Conservation (phyloP, 1,140 invertebrate species). For the Drosophila aff. region DNA sequence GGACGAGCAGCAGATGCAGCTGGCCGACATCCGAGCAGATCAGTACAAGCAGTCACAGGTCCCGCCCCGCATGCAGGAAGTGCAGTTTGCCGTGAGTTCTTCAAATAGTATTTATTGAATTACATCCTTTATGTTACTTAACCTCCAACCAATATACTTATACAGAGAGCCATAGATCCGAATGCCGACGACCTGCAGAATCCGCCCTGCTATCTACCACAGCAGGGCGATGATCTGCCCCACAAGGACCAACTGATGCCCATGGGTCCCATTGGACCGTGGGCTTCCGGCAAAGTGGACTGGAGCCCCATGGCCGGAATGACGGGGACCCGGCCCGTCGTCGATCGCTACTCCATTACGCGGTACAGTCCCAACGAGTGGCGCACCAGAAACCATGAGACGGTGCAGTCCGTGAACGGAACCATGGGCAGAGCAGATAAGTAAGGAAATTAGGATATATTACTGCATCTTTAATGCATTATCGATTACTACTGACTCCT, state of each 20-base stretch:
- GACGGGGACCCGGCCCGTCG: constrained; percentile 89
- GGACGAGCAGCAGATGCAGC: constrained; percentile 59
- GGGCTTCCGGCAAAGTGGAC: constrained; percentile 89
- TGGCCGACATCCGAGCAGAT: constrained; percentile 48
- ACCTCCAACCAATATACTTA: not conserved
- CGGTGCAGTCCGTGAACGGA: constrained; percentile 86
- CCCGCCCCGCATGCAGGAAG: constrained; percentile 34
- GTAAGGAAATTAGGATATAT: constrained; percentile 11
- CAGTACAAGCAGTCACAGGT: constrained; percentile 38
- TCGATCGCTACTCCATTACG: constrained; percentile 91
- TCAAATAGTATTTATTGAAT: not conserved
- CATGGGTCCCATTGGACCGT: constrained; percentile 87
- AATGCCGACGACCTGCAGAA: constrained; percentile 72
- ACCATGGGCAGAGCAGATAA: constrained; percentile 84
- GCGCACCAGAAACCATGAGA: constrained; percentile 88
- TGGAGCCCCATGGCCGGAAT: constrained; percentile 89
- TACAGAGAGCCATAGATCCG: constrained; percentile 59
- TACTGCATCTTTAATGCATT: not conserved
- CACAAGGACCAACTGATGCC: constrained; percentile 77
- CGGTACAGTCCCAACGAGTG: constrained; percentile 89
- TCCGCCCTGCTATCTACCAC: constrained; percentile 86
- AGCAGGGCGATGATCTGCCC: constrained; percentile 86
- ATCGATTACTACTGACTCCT: not conserved
- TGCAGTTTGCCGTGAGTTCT: constrained; percentile 63
- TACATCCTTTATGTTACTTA: not conserved